phyloP scores from a whole-genome alignment of 2,113 vertebrate genomes.

The Malaclemys terrapin region DNA sequence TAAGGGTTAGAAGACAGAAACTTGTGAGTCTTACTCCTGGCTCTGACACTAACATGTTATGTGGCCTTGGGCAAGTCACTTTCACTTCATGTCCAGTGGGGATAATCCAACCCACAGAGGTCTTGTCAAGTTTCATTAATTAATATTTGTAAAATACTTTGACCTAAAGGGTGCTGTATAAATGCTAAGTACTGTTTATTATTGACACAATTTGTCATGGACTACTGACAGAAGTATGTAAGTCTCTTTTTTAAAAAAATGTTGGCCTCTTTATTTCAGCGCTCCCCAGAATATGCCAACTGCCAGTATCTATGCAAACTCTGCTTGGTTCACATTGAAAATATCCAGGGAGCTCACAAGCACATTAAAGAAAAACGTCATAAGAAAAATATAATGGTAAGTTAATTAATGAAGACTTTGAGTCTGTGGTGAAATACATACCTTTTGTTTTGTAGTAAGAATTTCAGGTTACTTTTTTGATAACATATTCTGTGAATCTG shows the following conservation, averaged over 20 bases:
- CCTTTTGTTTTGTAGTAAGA: background rate
- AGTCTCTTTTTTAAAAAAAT: constrained; percentile 8
- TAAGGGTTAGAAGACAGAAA: constrained; percentile 36
- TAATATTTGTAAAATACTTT: constrained; percentile 6
- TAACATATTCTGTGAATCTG: background rate
- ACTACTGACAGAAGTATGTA: background rate
- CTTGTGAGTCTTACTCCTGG: background rate
- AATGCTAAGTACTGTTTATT: constrained; percentile 22
- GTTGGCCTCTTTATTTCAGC: constrained; percentile 79
- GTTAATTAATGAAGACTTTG: constrained; percentile 34
- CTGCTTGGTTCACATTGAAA: constrained; percentile 97
- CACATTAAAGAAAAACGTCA: constrained; percentile 99
- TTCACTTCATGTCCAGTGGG: background rate
- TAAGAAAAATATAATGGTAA: constrained; percentile 99
- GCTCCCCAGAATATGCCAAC: constrained; percentile 95
- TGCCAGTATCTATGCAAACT: constrained; percentile 98
- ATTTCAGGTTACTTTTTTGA: background rate
- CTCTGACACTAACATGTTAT: background rate
- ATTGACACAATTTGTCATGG: constrained; percentile 14
- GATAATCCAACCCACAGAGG: background rate
- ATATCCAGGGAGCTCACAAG: constrained; percentile 98
- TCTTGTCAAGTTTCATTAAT: background rate
- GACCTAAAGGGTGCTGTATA: background rate
- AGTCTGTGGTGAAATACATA: background rate
- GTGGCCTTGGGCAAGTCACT: accelerated